A percentile compares a stretch with the other conserved stretches of the same genome.
These are phyloP conservation scores for Catamblyrhynchus diadema DNA, from an alignment of 2,797 vertebrate genomes.

Conservation along the genomic window DNA sequence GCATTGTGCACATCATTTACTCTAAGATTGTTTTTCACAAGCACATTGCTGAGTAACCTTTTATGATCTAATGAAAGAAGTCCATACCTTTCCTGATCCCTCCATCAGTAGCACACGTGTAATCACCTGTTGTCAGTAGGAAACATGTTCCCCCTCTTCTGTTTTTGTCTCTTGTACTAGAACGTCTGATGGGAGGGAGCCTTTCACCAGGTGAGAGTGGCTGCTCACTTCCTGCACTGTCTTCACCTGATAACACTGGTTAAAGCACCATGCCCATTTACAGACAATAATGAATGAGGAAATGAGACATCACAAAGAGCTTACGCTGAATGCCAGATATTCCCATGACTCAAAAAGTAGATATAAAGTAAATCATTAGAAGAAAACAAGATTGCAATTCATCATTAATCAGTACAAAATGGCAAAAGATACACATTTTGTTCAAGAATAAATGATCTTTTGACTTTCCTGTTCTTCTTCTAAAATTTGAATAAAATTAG, in stretches of 20 bases:
- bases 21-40: slow-evolving; percentile 45
- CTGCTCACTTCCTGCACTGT: slow-evolving; percentile 93
- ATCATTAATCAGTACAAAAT: slow-evolving; percentile 58
- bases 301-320: slow-evolving; percentile 80
- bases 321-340: slow-evolving; percentile 67
- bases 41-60: slow-evolving; percentile 56
- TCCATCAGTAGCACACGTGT: slow-evolving; percentile 89
- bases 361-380: slow-evolving; percentile 56
- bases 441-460: not conserved
- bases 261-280: slow-evolving; percentile 80
- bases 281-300: slow-evolving; percentile 73
- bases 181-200: slow-evolving; percentile 87
- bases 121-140: slow-evolving; percentile 92
- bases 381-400: slow-evolving; percentile 48
- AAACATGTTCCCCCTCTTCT: slow-evolving; percentile 91
- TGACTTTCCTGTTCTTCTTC: not conserved
- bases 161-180: slow-evolving; percentile 92
- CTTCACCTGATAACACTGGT: slow-evolving; percentile 91
- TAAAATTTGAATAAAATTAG: not conserved
- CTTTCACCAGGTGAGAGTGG: slow-evolving; percentile 91
- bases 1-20: slow-evolving; percentile 36
- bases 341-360: slow-evolving; percentile 66
- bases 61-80: slow-evolving; percentile 71
- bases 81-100: slow-evolving; percentile 91
- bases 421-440: not conserved